Percentiles rank a stretch among this genome's conserved stretches.
Evolutionary conservation across 1,140 invertebrate genomes (phyloP).

Genomic region (Sipha flava): DNA sequence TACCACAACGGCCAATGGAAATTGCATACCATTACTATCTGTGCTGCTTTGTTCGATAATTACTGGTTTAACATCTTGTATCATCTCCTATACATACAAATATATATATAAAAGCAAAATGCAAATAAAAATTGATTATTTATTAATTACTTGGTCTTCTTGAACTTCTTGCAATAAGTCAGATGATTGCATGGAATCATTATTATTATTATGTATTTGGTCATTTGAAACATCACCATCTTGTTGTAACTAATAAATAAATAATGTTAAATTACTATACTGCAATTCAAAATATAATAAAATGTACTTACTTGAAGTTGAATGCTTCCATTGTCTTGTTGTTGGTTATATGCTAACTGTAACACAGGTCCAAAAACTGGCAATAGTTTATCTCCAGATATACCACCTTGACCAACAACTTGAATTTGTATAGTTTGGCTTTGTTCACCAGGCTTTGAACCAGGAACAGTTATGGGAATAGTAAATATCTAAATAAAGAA

Average conservation of each 20-base stretch:
- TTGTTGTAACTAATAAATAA: conserved; percentile 12
- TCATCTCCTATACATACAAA: conserved; percentile 33
- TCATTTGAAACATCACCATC: conserved; percentile 29
- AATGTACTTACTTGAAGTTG: conserved; percentile 46
- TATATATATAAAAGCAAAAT: not conserved
- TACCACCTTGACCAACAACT: conserved; percentile 51
- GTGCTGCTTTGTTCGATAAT: conserved; percentile 33
- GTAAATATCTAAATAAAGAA: conserved; percentile 53
- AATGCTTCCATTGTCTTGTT: conserved; percentile 49
- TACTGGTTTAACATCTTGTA: conserved; percentile 40
- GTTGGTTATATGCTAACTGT: conserved; percentile 55
- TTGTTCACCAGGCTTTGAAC: conserved; percentile 57
- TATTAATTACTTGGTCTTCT: conserved; percentile 13
- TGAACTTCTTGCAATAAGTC: conserved; percentile 21
- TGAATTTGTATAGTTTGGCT: conserved; percentile 70
- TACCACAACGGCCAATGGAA: conserved; percentile 48
- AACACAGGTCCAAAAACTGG: conserved; percentile 52
- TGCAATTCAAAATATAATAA: not conserved
- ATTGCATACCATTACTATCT: conserved; percentile 44
- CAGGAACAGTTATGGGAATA: conserved; percentile 63
- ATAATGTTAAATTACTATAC: not conserved
- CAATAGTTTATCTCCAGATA: conserved; percentile 34
- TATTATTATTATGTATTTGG: conserved; percentile 26
- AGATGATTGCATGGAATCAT: conserved; percentile 26
- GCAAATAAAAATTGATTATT: not conserved